Evolutionary conservation across 2,113 vertebrate species (phyloP), one percentile per base, ranked within the genome.

Genomic region (Callochromis pleurospilus): DNA sequence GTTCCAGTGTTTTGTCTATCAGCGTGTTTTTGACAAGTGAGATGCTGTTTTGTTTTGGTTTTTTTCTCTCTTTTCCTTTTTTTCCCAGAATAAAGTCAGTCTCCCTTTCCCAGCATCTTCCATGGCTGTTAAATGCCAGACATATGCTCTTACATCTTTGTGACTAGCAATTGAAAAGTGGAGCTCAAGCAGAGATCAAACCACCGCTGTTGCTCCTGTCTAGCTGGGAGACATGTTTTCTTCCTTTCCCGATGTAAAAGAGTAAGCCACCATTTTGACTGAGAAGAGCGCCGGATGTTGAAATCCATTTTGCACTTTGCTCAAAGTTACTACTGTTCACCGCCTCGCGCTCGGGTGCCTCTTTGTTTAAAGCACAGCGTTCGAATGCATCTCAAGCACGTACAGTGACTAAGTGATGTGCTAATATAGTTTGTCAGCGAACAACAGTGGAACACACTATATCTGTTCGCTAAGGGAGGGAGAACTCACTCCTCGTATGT

Each of bases 111-210:
- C 83, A 80, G 82, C 84, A 60, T 53, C 91, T 88, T 94, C 79
- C 90, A 53, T 80, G 89, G 90, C 90, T 92, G 90, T 89, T 95
- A 93, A 95, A 95, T 94, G 94, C 84, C 92, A 96, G 93, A 94
- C 94, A 86, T 93, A 81, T 92, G 88, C 90, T 93, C 92, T 91
- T 75, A 91, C 90, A 91, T 94, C 93, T 93, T 65, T 70, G 85
- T 83, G 93, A 94, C 88, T 87, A 80, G 87, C 88, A 80, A 90
- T 90, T 90, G 91, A 91, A 92, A 93, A 93, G 90, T 86, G 82
- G 92, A 92, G 91, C 96, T 94, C 90, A 94, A 93, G 93, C 90
- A 87, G 89, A 93, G 94, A 95, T 96, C 94, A 95, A 94, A 93
- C 91, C 88, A 17, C 54, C 15, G 70, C 82, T 75, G 83, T 80